A percentile compares a stretch with the other conserved stretches of the same genome.
Evolutionary conservation across 2,888 invertebrate genomes (phyloP).

Genomic region (Laothoe populi): DNA sequence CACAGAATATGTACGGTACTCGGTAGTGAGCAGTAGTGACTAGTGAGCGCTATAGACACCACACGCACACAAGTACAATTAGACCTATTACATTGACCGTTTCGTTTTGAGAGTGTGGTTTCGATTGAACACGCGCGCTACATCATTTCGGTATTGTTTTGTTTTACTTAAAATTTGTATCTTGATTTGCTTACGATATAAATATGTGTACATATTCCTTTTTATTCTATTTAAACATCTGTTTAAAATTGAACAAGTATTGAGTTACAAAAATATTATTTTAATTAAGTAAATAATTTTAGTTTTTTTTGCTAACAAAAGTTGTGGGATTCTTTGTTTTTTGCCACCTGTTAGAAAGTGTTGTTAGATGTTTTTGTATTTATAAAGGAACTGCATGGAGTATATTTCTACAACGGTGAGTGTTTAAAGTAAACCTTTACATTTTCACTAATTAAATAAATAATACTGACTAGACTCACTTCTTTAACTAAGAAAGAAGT

Average conservation of each 20-base stretch:
- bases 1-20: no score
- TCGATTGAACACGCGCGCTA: neutral
- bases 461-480: no score
- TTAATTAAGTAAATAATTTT: neutral
- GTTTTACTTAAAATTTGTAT: constrained; percentile 31
- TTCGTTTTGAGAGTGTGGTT: neutral
- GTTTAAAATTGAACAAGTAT: neutral
- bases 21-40: no score
- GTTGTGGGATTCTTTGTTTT: constrained; percentile 47
- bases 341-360: constrained; percentile 34
- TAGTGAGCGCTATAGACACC: no score
- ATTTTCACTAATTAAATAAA: no score
- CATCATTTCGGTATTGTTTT: constrained; percentile 13
- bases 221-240: neutral
- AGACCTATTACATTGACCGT: neutral
- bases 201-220: neutral
- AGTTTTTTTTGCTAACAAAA: constrained; percentile 26
- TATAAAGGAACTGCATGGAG: constrained; percentile 53
- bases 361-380: constrained; percentile 37
- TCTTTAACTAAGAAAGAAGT: no score
- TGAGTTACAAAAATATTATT: neutral
- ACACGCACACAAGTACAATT: no score
- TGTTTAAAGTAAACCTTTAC: constrained; percentile 33
- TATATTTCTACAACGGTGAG: constrained; percentile 52
- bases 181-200: neutral